Evolutionary conservation across 1,140 invertebrate species (phyloP), one percentile per base, ranked within the genome.

Genomic region (Wiebesia pumilae): DNA sequence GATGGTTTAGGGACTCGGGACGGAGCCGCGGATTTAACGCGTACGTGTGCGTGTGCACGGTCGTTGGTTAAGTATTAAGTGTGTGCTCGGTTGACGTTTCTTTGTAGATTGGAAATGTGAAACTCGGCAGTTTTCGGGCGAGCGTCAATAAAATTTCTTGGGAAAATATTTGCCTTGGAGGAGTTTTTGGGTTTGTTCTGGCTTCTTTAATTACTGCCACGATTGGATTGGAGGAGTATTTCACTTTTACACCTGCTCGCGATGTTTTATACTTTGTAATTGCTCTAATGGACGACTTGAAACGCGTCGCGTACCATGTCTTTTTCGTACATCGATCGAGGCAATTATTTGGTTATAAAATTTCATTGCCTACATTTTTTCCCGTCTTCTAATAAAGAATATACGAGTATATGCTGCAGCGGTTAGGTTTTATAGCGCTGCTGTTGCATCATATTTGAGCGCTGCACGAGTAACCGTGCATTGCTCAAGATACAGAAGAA

Each of bases 361-460:
- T 75, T 83, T 75, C 82, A 77, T 77, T 83, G 71, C 40, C 24
- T 43, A 12, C 30, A 21, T 21, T 58, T 77, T 77, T 83, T 54
- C 27, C n/a, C 58, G 1, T 38, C 4, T 54, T 65, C 0, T 51
- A 33, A 65, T 30, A 67, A n/a, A 40, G 24, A 43, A 38, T 30
- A 82, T 73, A 54, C 10, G 58, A 62, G 24, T 62, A 62, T 33
- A 54, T 78, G 38, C 24, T 54, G 43, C 69, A 54, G 73, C 30
- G 47, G 43, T 84, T 65, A 84, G 30, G 27, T 75, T 62, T 84
- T 65, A 84, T 77, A 33, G 82, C 33, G 67, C 43, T 73, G 62
- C 35, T 75, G 51, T 75, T 71, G 73, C 82, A 75, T 83, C 71
- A 75, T n/a, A 54, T 35, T 83, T 75, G 54, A 35, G 62, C n/a